phyloP scores from a whole-genome alignment of 2,888 invertebrate genomes.

The Mantis religiosa region DNA sequence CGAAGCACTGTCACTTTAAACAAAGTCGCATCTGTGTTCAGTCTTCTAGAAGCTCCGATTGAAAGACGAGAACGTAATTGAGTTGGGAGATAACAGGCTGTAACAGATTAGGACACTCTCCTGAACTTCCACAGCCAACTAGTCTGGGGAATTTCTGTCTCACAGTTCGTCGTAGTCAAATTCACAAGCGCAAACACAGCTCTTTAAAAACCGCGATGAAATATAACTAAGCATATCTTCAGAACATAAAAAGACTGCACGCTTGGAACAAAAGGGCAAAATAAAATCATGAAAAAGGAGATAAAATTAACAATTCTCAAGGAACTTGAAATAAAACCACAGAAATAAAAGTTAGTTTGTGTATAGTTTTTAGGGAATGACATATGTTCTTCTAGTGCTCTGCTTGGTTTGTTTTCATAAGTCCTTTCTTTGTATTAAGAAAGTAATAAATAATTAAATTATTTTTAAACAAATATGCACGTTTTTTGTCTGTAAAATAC shows the following conservation, averaged over 20 bases:
- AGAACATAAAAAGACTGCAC: background rate
- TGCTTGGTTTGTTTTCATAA: too few species aligned
- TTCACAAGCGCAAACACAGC: background rate
- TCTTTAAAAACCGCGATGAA: background rate
- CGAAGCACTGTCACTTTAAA: background rate
- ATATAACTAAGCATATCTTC: background rate
- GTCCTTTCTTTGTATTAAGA: too few species aligned
- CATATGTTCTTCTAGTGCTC: too few species aligned
- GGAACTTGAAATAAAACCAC: too few species aligned
- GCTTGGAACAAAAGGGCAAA: too few species aligned
- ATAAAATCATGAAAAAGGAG: too few species aligned
- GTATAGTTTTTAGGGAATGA: too few species aligned
- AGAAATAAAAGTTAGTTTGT: too few species aligned
- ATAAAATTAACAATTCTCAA: too few species aligned
- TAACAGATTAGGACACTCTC: background rate
- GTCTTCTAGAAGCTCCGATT: background rate
- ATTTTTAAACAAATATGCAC: too few species aligned
- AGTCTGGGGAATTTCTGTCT: background rate
- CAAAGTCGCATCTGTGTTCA: background rate
- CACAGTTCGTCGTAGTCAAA: background rate
- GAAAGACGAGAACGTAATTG: background rate
- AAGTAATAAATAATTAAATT: too few species aligned
- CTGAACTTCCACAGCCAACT: background rate
- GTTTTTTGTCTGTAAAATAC: too few species aligned
- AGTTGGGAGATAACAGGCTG: background rate